phyloP scores from a whole-genome alignment of 1,140 invertebrate species.

The Lordiphosa mommai region DNA sequence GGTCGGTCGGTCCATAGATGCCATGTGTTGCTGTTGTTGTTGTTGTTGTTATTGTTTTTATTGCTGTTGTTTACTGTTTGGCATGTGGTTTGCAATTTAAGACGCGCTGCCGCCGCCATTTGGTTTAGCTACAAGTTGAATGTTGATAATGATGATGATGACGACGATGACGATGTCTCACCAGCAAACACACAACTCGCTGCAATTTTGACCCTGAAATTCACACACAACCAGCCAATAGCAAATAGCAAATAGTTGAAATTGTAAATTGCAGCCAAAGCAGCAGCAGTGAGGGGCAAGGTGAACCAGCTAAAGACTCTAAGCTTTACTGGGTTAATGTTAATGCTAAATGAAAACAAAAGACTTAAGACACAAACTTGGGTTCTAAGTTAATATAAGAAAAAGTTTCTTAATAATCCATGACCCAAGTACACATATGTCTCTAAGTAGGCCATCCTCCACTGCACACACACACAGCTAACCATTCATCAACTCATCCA shows the following conservation, averaged over 20 bases:
- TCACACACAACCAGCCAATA: too few relatives aligned
- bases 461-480: not conserved
- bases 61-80: conserved; percentile 28
- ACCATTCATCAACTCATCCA: conserved; percentile 1
- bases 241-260: conserved; percentile 18
- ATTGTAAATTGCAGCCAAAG: not conserved
- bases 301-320: not conserved
- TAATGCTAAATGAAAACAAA: conserved; percentile 34
- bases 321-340: conserved; percentile 36
- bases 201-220: conserved; percentile 62
- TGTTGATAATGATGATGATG: conserved; percentile 40
- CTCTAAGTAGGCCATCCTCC: not conserved
- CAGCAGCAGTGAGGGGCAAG: not conserved
- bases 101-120: conserved; percentile 22
- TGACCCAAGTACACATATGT: not conserved
- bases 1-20: not conserved
- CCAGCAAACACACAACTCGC: conserved; percentile 32
- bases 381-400: not conserved
- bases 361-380: conserved; percentile 45
- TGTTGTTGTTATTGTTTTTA: conserved; percentile 10
- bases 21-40: conserved; percentile 14
- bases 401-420: not conserved
- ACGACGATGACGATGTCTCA: conserved; percentile 40
- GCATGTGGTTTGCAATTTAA: conserved; percentile 71
- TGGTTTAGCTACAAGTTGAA: conserved; percentile 23